Base-by-base conservation (phyloP, 2,888 invertebrate species). In the Drosophila cognata region DNA sequence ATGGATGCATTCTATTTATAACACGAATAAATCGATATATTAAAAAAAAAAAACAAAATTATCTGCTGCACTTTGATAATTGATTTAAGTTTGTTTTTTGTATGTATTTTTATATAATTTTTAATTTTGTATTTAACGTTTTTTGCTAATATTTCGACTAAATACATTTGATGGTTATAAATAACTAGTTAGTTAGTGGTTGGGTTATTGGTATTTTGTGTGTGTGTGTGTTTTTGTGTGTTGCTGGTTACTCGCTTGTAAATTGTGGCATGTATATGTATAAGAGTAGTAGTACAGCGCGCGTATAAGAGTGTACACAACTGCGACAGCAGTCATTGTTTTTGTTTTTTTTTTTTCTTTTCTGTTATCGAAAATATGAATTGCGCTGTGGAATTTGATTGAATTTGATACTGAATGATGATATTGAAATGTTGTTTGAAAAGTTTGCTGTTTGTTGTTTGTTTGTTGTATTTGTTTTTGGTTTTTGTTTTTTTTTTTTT, bases 1-100 rank as follows among this genome's bases (percentile, higher is more conserved):
- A 70, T 67, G 88, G 83, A 84, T 84, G 77, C 85, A 84, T 57
- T 69, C 65, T 66, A 55, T 36, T 18, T 36, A 78, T 31, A 50
- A 67, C 46, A 71, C 52, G 21, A 56, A 35, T 48, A 52, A 48
- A 43, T 76, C 69, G 63, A 74, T 36, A 28, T 28, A 29, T 25
- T 21, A 21, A 29, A 29, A 51, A 18, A 28, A 52, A 51, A 57
- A 57, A 65, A 65, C 11, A 70, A 74, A 69, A 66, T 61, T 35
- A 60, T 57, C 79, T 73, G 77, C 81, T 81, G 81, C 62, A 69
- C 64, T 75, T 75, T 58, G 43, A 68, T 53, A 48, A 46, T 61
- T 36, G 16, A 25, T 46, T 58, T 21, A 7, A 31, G 33, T 33
- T 46, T 46, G 16, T 35, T 46, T 69, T 46, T 41, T 55, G 38